Percentiles rank a stretch among this genome's conserved stretches.
These are phyloP conservation scores for Corythornis leucogaster DNA, from an alignment of 2,797 vertebrate genomes.

Conservation along the genomic window DNA sequence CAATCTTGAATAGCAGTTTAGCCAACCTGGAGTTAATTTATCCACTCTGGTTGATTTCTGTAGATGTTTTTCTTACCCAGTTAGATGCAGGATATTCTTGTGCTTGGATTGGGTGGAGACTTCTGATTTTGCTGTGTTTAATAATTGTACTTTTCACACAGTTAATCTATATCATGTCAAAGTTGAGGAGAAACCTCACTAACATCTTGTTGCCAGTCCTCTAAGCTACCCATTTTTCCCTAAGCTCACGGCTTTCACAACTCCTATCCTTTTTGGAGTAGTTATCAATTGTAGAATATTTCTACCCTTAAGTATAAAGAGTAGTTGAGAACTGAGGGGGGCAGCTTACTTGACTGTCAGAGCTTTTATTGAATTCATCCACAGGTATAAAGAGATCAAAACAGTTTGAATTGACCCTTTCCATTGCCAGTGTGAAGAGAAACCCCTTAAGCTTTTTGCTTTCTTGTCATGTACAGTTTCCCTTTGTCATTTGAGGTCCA, in stretches of 20 bases:
- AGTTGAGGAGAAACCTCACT: not conserved
- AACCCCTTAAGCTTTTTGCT: conserved; percentile 44
- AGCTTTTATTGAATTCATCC: conserved; percentile 35
- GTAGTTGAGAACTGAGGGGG: not conserved
- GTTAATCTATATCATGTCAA: not conserved
- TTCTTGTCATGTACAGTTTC: not conserved
- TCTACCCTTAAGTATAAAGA: not conserved
- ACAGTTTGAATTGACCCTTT: conserved; percentile 59
- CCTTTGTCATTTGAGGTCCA: not conserved
- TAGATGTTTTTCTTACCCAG: not conserved
- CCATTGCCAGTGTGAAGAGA: conserved; percentile 1
- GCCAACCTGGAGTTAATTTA: not conserved
- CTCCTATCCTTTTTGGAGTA: not conserved
- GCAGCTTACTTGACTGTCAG: not conserved
- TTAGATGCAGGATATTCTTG: not conserved
- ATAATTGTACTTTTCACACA: not conserved
- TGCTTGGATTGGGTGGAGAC: not conserved
- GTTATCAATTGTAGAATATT: not conserved
- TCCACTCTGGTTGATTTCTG: not conserved
- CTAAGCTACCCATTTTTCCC: not conserved
- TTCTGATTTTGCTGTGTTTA: not conserved
- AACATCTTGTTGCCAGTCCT: not conserved
- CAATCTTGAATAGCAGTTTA: not conserved
- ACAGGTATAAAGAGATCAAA: conserved; percentile 49
- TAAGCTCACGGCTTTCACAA: not conserved